Evolutionary conservation across 2,888 invertebrate genomes (phyloP).

Genomic region (Lepidonotus clava): DNA sequence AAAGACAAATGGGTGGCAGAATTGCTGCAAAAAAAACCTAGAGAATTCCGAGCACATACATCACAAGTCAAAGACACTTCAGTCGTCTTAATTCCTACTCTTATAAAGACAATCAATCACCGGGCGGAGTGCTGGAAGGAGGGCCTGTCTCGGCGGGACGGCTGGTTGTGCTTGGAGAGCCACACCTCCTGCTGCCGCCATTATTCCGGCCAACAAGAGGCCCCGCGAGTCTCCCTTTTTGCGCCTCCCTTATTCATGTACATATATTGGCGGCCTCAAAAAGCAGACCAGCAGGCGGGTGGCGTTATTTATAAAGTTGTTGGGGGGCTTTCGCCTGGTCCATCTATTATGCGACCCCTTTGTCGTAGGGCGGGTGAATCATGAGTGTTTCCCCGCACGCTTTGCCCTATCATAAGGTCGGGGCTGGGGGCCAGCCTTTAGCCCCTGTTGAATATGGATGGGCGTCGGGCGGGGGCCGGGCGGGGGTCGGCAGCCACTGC

Average conservation of each 20-base stretch:
- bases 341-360: slow-evolving; percentile 28
- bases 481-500: slow-evolving; percentile 18
- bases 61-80: no score
- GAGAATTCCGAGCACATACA: no score
- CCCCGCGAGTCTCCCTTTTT: not conserved
- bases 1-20: no score
- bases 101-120: no score
- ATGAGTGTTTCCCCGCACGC: slow-evolving; percentile 21
- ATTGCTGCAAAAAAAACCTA: no score
- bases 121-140: no score
- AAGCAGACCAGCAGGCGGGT: slow-evolving; percentile 1
- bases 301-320: slow-evolving; percentile 38
- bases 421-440: not conserved
- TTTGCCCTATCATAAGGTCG: not conserved
- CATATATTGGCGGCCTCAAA: slow-evolving; percentile 3
- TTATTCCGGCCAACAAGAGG: no score
- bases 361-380: slow-evolving; percentile 38
- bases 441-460: slow-evolving; percentile 49
- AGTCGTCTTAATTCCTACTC: no score
- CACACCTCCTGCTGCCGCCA: no score
- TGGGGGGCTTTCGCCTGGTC: slow-evolving; percentile 8
- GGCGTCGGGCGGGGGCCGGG: not conserved
- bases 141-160: no score
- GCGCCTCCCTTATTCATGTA: slow-evolving; percentile 29
- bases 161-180: no score